Conservation (phyloP, 1,140 invertebrate genomes). For the Pectinophora gossypiella region DNA sequence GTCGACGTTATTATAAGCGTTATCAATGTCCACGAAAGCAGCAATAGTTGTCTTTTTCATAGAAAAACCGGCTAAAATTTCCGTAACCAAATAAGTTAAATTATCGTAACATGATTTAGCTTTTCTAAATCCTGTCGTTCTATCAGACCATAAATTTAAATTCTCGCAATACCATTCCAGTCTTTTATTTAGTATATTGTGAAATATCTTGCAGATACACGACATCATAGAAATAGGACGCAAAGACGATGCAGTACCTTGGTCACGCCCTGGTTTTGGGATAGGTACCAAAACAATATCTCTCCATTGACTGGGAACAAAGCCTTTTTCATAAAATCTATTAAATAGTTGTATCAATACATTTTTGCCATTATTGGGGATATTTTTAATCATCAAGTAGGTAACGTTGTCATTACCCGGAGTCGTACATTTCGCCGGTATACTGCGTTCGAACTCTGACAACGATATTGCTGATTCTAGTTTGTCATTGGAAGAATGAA, state of each 20-base stretch:
- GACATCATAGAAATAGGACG: neutral
- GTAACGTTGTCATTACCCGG: conserved; percentile 20
- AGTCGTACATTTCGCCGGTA: conserved; percentile 17
- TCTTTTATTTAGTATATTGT: conserved; percentile 6
- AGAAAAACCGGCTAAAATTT: conserved; percentile 15
- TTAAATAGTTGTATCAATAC: neutral
- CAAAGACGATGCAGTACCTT: neutral
- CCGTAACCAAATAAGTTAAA: conserved; percentile 6
- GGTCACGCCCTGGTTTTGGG: neutral
- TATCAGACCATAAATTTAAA: neutral
- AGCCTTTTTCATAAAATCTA: neutral
- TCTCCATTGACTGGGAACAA: conserved; percentile 3
- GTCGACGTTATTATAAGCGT: conserved; percentile 4
- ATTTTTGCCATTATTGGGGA: conserved; percentile 1
- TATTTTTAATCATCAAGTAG: conserved; percentile 16
- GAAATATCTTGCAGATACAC: conserved; percentile 1
- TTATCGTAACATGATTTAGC: conserved; percentile 10
- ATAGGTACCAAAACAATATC: conserved; percentile 4
- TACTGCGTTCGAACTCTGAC: conserved; percentile 15
- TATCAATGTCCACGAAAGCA: conserved; percentile 11
- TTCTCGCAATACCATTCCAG: conserved; percentile 4
- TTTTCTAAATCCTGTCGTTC: neutral
- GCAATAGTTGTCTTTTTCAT: conserved; percentile 9
- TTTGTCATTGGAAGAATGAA: conserved; percentile 6
- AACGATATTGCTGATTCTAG: conserved; percentile 12